Conservation (phyloP, 2,888 invertebrate genomes). For the Helobdella robusta region DNA sequence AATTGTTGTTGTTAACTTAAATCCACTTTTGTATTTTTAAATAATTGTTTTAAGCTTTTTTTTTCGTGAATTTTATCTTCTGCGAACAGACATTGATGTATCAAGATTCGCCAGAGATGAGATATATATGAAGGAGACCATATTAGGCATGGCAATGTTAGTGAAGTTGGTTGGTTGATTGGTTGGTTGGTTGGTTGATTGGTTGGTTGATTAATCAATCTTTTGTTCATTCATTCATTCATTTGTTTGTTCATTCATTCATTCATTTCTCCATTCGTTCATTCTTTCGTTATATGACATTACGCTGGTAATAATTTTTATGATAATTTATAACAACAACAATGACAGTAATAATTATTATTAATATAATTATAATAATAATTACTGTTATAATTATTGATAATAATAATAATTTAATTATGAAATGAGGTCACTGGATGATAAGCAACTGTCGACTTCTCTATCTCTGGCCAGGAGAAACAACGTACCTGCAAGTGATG, state of each 20-base stretch:
- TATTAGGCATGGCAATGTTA: constrained; percentile 54
- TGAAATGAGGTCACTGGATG: constrained; percentile 48
- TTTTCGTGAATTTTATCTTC: constrained; percentile 7
- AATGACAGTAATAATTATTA: background rate
- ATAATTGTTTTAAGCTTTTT: too few relatives aligned
- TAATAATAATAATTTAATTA: background rate
- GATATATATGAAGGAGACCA: constrained; percentile 53
- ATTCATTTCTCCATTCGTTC: too few relatives aligned
- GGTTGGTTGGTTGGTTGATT: too few relatives aligned
- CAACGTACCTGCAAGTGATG: constrained; percentile 49
- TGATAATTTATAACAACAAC: background rate
- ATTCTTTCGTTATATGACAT: too few relatives aligned
- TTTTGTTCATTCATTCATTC: too few relatives aligned
- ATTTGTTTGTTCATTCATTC: too few relatives aligned
- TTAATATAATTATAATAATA: background rate
- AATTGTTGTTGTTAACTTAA: too few relatives aligned
- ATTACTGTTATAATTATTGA: background rate
- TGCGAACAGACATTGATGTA: constrained; percentile 50
- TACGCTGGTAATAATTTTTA: too few relatives aligned
- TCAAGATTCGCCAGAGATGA: constrained; percentile 51
- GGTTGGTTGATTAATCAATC: too few relatives aligned
- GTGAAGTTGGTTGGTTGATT: too few relatives aligned
- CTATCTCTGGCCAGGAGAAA: constrained; percentile 50
- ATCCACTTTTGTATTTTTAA: constrained; percentile 3
- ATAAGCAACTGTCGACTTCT: constrained; percentile 49